These are phyloP conservation scores for Leucania comma DNA, from an alignment of 2,888 invertebrate genomes.

Conservation along the genomic window DNA sequence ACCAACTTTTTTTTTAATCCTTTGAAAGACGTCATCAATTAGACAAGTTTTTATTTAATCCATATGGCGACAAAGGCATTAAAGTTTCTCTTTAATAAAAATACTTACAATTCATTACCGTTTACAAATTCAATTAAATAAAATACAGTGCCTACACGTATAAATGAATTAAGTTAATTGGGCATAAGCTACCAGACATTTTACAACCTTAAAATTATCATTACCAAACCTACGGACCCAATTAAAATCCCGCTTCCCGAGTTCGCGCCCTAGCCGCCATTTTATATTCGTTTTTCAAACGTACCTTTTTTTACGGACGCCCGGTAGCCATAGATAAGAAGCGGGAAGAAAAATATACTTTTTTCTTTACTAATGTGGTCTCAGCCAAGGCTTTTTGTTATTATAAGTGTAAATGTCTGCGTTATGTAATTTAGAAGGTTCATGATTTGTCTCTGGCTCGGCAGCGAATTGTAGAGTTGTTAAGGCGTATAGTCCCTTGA, in stretches of 20 bases:
- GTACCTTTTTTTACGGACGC: constrained; percentile 59
- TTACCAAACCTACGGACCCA: constrained; percentile 53
- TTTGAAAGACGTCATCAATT: background rate
- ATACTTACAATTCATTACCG: constrained; percentile 3
- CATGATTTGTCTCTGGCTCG: constrained; percentile 23
- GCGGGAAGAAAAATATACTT: constrained; percentile 50
- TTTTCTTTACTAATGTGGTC: constrained; percentile 54
- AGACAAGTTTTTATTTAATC: background rate
- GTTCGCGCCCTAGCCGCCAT: constrained; percentile 36
- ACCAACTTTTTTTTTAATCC: background rate
- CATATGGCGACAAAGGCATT: too few species aligned
- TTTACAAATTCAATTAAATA: constrained; percentile 5
- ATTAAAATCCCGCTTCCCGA: constrained; percentile 36
- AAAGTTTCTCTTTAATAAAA: background rate
- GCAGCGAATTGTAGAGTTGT: constrained; percentile 4
- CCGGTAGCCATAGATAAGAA: constrained; percentile 66
- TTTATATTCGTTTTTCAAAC: constrained; percentile 50
- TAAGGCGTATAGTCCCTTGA: too few species aligned
- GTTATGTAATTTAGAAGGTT: constrained; percentile 42
- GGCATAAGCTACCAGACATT: constrained; percentile 12
- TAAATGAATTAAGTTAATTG: constrained; percentile 25
- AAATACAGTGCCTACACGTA: background rate
- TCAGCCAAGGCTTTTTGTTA: constrained; percentile 49
- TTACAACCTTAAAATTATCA: constrained; percentile 13
- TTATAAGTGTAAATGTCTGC: constrained; percentile 50